Conservation (phyloP, 2,888 invertebrate species). For the Salpingus planirostris region DNA sequence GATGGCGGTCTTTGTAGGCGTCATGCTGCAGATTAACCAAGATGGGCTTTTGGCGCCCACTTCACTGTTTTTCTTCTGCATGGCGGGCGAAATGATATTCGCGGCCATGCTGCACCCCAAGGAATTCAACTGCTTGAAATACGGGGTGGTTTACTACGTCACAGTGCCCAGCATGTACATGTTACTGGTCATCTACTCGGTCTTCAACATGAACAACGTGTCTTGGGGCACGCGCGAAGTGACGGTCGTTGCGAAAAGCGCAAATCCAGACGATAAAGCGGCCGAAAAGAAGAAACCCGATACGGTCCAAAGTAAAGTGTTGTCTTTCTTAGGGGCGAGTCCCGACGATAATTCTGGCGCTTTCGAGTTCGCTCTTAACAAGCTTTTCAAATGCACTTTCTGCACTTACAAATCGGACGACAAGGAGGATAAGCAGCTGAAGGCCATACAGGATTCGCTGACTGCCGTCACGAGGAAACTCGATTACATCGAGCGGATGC, state of each 20-base stretch:
- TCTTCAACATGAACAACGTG: constrained; percentile 88
- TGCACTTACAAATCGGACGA: constrained; percentile 42
- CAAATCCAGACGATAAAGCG: constrained; percentile 9
- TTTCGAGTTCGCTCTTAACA: constrained; percentile 45
- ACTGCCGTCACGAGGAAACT: constrained; percentile 40
- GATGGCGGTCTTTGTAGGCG: constrained; percentile 78
- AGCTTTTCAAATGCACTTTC: constrained; percentile 47
- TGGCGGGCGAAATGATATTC: constrained; percentile 58
- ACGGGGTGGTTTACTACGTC: constrained; percentile 73
- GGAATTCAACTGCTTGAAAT: constrained; percentile 67
- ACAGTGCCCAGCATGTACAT: constrained; percentile 94
- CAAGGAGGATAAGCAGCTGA: constrained; percentile 41
- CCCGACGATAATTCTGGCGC: constrained; percentile 41
- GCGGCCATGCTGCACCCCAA: constrained; percentile 68
- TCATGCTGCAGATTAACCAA: constrained; percentile 65
- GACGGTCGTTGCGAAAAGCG: constrained; percentile 34
- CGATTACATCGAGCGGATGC: constrained; percentile 37
- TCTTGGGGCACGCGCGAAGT: constrained; percentile 92
- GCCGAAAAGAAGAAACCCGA: constrained; percentile 39
- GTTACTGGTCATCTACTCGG: constrained; percentile 81
- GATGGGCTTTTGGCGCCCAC: constrained; percentile 77
- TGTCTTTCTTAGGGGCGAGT: constrained; percentile 31
- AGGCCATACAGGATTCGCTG: constrained; percentile 33
- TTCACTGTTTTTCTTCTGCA: constrained; percentile 71
- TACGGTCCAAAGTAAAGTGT: constrained; percentile 38